Evolutionary conservation across 2,113 vertebrate genomes (phyloP), one percentile per base, ranked within the genome.

Genomic region (Cisticola juncidis): DNA sequence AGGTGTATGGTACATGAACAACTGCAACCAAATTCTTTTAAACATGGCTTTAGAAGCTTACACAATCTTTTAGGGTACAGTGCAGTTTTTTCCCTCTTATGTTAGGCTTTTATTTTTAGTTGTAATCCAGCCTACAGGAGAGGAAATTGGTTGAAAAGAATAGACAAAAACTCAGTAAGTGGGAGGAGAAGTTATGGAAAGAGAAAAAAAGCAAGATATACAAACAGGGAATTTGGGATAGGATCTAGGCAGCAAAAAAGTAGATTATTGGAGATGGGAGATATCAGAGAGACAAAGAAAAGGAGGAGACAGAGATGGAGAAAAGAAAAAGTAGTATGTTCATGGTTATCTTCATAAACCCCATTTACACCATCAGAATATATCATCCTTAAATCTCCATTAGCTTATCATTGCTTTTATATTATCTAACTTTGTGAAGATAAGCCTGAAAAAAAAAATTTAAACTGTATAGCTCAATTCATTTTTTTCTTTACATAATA

Each of bases 391-490:
- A 68, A 85, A 58, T 23, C 38, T 85, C 12, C 21, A 47, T 44
- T 35, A 76, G 2, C 2, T 72, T 76, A 38, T 64, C 1, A 25
- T 33, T 66, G 4, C 1, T 79, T 88, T 88, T 69, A 29, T 24
- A 13, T 9, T 80, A 60, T 50, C 14, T 45, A 57, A 12, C 4
- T 78, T 70, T 62, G 48, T 28, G 26, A 60, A 74, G 21, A 57
- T n/a, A 4, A 81, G 2, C 9, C 14, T 38, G 38, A 38, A 38
- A 38, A 38, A 38, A 38, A 81, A 7, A 62, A 68, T 21, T 56
- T 56, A 44, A 45, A 0, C 2, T 24, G 1, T 22, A 28, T 4
- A 47, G 2, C 10, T 40, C 31, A 50, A 5, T 38, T 58, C 26
- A 14, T 20, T 11, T 19, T 47, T 79, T 64, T 62, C 5, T 62